Conservation (phyloP, 2,888 invertebrate genomes). For the Tineola bisselliella region DNA sequence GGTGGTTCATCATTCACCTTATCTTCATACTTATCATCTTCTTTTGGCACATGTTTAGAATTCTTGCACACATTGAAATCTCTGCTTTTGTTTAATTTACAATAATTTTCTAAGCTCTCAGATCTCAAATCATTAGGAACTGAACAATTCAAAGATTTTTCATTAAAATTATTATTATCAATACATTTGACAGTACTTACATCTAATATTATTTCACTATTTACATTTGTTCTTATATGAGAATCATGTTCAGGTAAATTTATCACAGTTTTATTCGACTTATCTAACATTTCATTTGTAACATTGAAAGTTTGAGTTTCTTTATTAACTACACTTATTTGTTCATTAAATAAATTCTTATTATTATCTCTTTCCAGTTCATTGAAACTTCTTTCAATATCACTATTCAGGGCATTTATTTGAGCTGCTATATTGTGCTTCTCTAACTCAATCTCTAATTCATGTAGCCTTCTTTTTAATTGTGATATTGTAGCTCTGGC, state of each 20-base stretch:
- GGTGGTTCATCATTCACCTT: constrained; percentile 6
- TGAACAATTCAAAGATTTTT: constrained; percentile 30
- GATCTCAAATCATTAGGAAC: constrained; percentile 33
- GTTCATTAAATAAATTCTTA: constrained; percentile 24
- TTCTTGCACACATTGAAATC: constrained; percentile 38
- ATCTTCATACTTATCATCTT: constrained; percentile 6
- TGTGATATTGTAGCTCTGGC: constrained; percentile 47
- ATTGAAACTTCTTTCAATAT: constrained; percentile 33
- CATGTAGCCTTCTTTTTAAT: constrained; percentile 43
- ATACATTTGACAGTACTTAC: constrained; percentile 47
- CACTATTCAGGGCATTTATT: constrained; percentile 44
- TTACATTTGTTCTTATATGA: constrained; percentile 46
- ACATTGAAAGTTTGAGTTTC: constrained; percentile 39
- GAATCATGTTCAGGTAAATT: constrained; percentile 47
- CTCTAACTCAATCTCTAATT: constrained; percentile 49
- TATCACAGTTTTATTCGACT: constrained; percentile 52
- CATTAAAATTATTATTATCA: constrained; percentile 29
- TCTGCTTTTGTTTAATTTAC: constrained; percentile 63
- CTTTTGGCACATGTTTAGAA: constrained; percentile 15
- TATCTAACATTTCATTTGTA: constrained; percentile 31
- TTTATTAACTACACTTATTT: constrained; percentile 37
- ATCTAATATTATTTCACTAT: constrained; percentile 44
- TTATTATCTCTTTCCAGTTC: constrained; percentile 21
- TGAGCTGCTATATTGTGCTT: constrained; percentile 43
- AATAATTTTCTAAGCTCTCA: constrained; percentile 63